These are phyloP conservation scores for Acridotheres tristis DNA, from an alignment of 2,797 vertebrate species.

Conservation along the genomic window DNA sequence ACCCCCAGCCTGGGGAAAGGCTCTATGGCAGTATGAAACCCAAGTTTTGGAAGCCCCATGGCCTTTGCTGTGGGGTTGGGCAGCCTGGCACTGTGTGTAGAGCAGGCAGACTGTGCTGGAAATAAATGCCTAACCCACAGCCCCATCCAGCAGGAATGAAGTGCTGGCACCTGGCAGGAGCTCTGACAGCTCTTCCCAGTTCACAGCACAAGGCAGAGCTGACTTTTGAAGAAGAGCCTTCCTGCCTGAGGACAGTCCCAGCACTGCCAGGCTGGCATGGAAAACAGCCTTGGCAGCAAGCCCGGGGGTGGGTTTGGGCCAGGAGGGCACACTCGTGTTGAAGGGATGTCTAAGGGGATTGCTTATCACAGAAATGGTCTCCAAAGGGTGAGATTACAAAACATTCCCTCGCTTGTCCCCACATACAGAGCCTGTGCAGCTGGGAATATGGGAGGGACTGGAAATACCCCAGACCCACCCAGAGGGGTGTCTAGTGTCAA, in stretches of 20 bases:
- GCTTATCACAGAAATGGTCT: neutral
- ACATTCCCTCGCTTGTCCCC: neutral
- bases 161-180: neutral
- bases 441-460: neutral
- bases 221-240: neutral
- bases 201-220: neutral
- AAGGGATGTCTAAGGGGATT: neutral
- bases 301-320: neutral
- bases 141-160: neutral
- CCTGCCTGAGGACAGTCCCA: rapidly evolving
- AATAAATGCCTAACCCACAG: neutral
- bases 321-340: rapidly evolving
- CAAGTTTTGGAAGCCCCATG: neutral
- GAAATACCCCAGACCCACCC: neutral
- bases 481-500: neutral
- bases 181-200: neutral
- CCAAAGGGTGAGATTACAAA: neutral
- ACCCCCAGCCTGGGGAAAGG: neutral
- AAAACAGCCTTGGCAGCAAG: neutral
- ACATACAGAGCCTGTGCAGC: neutral
- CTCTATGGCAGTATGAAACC: neutral
- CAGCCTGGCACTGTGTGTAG: neutral
- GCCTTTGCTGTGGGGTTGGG: neutral
- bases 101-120: neutral
- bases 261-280: neutral